These are phyloP conservation scores for Euura saliciscinereae DNA, from an alignment of 1,140 invertebrate species.

Conservation along the genomic window DNA sequence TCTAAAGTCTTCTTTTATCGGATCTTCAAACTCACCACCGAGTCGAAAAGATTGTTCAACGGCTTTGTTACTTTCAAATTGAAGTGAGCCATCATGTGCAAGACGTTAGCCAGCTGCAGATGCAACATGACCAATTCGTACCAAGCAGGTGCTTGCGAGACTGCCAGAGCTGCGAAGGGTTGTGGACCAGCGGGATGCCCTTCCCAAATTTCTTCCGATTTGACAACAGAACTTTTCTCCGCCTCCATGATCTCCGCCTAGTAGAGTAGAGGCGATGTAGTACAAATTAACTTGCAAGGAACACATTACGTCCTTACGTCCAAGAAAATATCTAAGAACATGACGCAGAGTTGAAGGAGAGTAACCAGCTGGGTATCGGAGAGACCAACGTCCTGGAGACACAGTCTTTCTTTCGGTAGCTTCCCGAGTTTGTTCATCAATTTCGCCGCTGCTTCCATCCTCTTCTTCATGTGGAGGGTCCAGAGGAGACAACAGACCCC, in stretches of 20 bases:
- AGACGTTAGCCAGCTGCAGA: constrained; percentile 74
- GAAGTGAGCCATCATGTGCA: constrained; percentile 82
- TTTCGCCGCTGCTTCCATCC: constrained; percentile 74
- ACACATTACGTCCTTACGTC: constrained; percentile 59
- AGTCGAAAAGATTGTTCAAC: constrained; percentile 78
- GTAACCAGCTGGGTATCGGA: constrained; percentile 69
- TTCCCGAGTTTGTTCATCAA: constrained; percentile 90
- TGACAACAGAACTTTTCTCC: constrained; percentile 52
- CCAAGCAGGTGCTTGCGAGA: constrained; percentile 76
- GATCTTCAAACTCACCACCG: constrained; percentile 58
- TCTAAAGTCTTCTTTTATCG: constrained; percentile 45
- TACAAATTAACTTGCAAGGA: neutral
- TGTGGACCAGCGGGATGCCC: constrained; percentile 59
- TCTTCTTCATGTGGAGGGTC: constrained; percentile 81
- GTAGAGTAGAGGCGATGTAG: constrained; percentile 17
- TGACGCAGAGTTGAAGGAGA: constrained; percentile 73
- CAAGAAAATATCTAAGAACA: constrained; percentile 79
- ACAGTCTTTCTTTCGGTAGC: constrained; percentile 83
- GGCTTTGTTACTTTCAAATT: constrained; percentile 77
- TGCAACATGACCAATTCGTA: constrained; percentile 79
- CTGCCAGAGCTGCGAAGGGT: constrained; percentile 77
- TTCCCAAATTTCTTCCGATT: constrained; percentile 74
- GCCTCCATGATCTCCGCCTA: constrained; percentile 48
- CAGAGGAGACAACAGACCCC: constrained; percentile 84
- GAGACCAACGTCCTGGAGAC: constrained; percentile 76